Base-by-base conservation (phyloP, 2,113 vertebrate genomes). In the Thamnophis sirtalis region DNA sequence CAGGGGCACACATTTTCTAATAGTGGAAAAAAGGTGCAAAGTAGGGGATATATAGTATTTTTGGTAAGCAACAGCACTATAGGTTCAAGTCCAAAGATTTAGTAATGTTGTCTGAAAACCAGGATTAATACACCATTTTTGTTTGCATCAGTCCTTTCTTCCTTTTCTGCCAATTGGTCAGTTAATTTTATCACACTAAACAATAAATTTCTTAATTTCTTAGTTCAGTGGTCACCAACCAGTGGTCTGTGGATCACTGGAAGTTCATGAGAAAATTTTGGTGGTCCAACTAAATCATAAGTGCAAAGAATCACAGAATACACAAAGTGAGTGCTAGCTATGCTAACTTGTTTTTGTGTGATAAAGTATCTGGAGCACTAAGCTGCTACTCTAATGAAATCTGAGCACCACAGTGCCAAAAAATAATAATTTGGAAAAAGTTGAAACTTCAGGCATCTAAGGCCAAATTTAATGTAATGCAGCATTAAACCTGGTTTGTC, bases 291-390 rank as follows among this genome's bases (percentile, higher is more conserved):
- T 38, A 55, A 89, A 94, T 84, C 55, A 95, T n/a, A 89, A 91
- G 92, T 19, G 21, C 92, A 94, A 94, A 94, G 91, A 51, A 33
- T 3, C 90, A 58, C 1, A 50, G 94, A 90, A 38, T 58, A 89
- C n/a, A 90, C 33, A 19, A 92, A 90, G 38, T 15, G 91, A 92
- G 51, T 85, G 9, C 9, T 6, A 68, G 0, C 54, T 28, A 73
- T 73, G 28, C 88, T 95, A 85, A 86, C 87, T 86, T 33, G 90
- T 86, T 88, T 93, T 84, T 21, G 51, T 84, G 87, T 17, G 94
- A 95, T 84, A 80, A 88, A 21, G 84, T 22, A 92, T 94, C 55
- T 22, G 94, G 93, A 94, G 92, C 68, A 92, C 49, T 5, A 2
- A 87, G 87, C 55, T 0, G 60, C 0, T 43, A 73, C 9, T 88